Evolutionary conservation across 1,140 invertebrate species (phyloP).

Genomic region (Diachasma alloeum): DNA sequence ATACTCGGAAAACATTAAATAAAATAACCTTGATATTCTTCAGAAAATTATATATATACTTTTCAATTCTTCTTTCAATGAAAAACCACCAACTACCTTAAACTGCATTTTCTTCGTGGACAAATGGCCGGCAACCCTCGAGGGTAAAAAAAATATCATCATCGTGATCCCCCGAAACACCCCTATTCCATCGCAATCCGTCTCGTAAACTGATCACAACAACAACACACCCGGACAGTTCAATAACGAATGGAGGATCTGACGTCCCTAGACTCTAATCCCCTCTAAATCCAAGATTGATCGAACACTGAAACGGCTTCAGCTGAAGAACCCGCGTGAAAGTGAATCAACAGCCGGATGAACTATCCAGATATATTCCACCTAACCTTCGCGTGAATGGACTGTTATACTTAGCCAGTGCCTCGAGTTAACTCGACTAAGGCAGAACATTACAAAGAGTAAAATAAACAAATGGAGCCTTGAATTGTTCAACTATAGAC

Average conservation of each 20-base stretch:
- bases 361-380: neutral
- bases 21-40: too few species aligned
- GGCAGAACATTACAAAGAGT: neutral
- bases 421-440: neutral
- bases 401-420: too few species aligned
- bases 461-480: constrained; percentile 11
- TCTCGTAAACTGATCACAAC: too few species aligned
- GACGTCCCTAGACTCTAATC: constrained; percentile 12
- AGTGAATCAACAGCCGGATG: constrained; percentile 18
- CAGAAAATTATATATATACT: too few species aligned
- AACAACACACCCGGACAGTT: neutral
- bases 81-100: neutral
- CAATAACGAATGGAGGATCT: neutral
- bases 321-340: neutral
- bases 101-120: neutral
- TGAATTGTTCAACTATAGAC: neutral
- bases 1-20: too few species aligned
- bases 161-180: neutral
- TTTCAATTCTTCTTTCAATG: neutral
- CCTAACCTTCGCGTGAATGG: neutral
- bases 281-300: constrained; percentile 32
- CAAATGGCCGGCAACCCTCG: neutral
- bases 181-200: too few species aligned
- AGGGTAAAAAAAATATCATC: constrained; percentile 7
- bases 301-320: constrained; percentile 18